Evolutionary conservation across 2,888 invertebrate species (phyloP).

Genomic region (Galeruca laticollis): DNA sequence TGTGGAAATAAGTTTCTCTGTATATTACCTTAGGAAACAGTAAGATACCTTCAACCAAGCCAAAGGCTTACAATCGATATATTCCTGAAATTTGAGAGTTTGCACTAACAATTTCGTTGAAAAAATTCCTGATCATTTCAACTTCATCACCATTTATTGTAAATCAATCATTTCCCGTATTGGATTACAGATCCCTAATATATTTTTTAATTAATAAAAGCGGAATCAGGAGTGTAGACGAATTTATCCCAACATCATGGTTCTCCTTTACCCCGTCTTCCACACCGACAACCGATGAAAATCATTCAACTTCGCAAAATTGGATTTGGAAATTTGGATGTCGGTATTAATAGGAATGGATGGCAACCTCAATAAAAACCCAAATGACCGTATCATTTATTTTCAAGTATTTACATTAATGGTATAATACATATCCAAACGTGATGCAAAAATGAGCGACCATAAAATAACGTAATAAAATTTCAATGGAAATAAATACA

Average conservation of each 20-base stretch:
- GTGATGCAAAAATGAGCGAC: slow-evolving; percentile 39
- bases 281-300: slow-evolving; percentile 11
- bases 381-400: slow-evolving; percentile 32
- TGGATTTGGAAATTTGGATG: slow-evolving; percentile 18
- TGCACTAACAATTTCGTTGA: no score
- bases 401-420: slow-evolving; percentile 34
- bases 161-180: no score
- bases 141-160: no score
- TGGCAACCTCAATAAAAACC: slow-evolving; percentile 33
- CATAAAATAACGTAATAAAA: slow-evolving; percentile 44
- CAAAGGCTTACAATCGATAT: no score
- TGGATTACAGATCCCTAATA: no score
- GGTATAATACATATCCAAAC: slow-evolving; percentile 36
- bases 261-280: neutral
- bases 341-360: slow-evolving; percentile 25
- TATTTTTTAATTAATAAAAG: neutral
- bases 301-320: slow-evolving; percentile 16
- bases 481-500: slow-evolving; percentile 44
- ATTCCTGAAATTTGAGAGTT: no score
- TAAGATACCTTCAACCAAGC: no score
- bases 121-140: no score
- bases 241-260: neutral
- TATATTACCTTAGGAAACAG: no score
- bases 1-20: no score
- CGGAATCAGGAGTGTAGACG: neutral